Percentiles rank a stretch among this genome's conserved stretches.
These are phyloP conservation scores for Microctonus hyperodae DNA, from an alignment of 2,888 invertebrate genomes.

Conservation along the genomic window DNA sequence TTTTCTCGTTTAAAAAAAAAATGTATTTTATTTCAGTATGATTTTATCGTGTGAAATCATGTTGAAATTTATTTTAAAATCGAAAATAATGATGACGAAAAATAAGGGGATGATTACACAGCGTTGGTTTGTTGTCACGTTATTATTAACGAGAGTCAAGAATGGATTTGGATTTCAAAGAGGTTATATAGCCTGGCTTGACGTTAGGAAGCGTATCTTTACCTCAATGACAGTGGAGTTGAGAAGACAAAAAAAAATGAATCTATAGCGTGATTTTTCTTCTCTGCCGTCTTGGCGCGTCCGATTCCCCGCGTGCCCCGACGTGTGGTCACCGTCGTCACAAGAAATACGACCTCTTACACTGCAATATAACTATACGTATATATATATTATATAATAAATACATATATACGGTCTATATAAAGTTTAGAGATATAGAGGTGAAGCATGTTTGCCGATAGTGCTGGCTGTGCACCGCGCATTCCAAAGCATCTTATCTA, in stretches of 20 bases:
- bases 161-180: constrained; percentile 39
- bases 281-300: constrained; percentile 28
- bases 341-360: constrained; percentile 28
- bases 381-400: no score
- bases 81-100: neutral
- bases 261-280: constrained; percentile 33
- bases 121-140: neutral
- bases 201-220: constrained; percentile 18
- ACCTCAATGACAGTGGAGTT: neutral
- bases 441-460: constrained; percentile 32
- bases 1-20: no score
- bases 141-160: neutral
- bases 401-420: no score
- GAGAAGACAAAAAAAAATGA: constrained; percentile 8
- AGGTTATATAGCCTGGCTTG: constrained; percentile 13
- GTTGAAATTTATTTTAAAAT: no score
- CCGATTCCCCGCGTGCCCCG: neutral
- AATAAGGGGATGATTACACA: neutral
- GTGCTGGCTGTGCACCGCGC: constrained; percentile 27
- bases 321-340: constrained; percentile 23
- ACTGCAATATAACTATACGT: neutral
- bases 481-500: constrained; percentile 27
- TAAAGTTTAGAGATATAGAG: constrained; percentile 17
- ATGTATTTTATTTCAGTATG: no score
- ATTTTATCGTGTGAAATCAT: no score